A percentile compares a stretch with the other conserved stretches of the same genome.
Evolutionary conservation across 2,797 vertebrate species (phyloP).

Genomic region (Acridotheres tristis): DNA sequence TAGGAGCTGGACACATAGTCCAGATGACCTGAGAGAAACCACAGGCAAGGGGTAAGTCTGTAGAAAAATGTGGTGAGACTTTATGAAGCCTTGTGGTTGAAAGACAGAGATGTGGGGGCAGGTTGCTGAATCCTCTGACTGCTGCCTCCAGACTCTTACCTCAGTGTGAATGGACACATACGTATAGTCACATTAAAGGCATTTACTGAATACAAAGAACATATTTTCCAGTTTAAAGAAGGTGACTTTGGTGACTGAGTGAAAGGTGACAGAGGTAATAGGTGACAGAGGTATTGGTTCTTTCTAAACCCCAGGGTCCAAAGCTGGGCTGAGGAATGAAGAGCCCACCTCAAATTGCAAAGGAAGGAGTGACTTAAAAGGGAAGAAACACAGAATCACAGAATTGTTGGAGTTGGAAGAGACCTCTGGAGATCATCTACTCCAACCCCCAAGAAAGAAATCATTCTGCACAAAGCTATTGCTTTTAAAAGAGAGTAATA

Average conservation of each 20-base stretch:
- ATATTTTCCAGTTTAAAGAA: not conserved
- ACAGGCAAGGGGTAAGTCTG: not conserved
- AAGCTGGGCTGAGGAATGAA: not conserved
- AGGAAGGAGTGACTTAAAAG: not conserved
- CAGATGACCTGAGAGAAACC: not conserved
- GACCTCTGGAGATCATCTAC: not conserved
- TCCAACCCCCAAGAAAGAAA: not conserved
- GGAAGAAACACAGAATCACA: not conserved
- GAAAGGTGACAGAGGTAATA: not conserved
- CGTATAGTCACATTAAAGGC: not conserved
- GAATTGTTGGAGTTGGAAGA: not conserved
- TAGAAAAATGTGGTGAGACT: not conserved
- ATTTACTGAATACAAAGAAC: not conserved
- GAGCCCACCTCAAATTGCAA: not conserved
- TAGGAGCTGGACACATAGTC: not conserved
- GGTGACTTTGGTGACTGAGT: not conserved
- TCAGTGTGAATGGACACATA: accelerated
- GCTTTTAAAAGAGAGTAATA: not conserved
- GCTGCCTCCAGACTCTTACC: not conserved
- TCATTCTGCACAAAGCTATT: not conserved
- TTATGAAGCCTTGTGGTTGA: not conserved
- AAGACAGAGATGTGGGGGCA: not conserved
- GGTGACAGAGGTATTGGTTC: not conserved
- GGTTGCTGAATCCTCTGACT: not conserved
- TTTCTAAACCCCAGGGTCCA: not conserved